Evolutionary conservation across 2,797 vertebrate species (phyloP).

Genomic region (Pantherophis alleghaniensis): DNA sequence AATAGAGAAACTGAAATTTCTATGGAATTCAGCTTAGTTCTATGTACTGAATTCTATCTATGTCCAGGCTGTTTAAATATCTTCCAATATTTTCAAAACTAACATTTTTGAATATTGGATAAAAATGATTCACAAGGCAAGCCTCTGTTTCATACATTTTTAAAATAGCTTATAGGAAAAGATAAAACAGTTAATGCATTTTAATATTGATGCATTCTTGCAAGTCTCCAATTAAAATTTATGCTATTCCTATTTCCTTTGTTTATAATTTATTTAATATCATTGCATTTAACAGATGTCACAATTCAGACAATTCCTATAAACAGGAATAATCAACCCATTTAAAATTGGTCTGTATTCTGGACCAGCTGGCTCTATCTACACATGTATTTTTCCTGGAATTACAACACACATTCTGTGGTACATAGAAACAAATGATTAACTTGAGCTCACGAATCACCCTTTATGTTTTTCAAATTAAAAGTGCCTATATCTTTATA

Average conservation of each 20-base stretch:
- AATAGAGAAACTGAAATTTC: background rate
- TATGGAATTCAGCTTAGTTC: background rate
- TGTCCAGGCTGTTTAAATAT: background rate
- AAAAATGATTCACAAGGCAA: constrained; percentile 6
- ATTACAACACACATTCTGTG: constrained; percentile 55
- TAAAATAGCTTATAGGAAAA: background rate
- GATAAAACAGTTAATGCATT: background rate
- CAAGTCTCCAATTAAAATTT: constrained; percentile 30
- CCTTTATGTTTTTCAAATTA: constrained; percentile 37
- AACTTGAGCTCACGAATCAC: constrained; percentile 31
- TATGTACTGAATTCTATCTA: background rate
- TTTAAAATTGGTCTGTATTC: constrained; percentile 54
- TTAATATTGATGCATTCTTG: constrained; percentile 27
- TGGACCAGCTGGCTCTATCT: constrained; percentile 55
- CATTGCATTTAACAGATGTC: constrained; percentile 59
- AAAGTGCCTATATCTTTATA: constrained; percentile 42
- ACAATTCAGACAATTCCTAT: constrained; percentile 54
- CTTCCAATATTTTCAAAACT: constrained; percentile 11
- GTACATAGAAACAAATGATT: constrained; percentile 46
- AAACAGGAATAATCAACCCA: constrained; percentile 51
- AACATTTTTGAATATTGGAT: background rate
- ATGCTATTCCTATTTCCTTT: constrained; percentile 40
- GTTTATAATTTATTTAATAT: constrained; percentile 62
- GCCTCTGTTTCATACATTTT: background rate
- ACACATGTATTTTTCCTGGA: constrained; percentile 49